A percentile compares a stretch with the other conserved stretches of the same genome.
Evolutionary conservation across 2,888 invertebrate genomes (phyloP).

Genomic region (Orthonevra nobilis): DNA sequence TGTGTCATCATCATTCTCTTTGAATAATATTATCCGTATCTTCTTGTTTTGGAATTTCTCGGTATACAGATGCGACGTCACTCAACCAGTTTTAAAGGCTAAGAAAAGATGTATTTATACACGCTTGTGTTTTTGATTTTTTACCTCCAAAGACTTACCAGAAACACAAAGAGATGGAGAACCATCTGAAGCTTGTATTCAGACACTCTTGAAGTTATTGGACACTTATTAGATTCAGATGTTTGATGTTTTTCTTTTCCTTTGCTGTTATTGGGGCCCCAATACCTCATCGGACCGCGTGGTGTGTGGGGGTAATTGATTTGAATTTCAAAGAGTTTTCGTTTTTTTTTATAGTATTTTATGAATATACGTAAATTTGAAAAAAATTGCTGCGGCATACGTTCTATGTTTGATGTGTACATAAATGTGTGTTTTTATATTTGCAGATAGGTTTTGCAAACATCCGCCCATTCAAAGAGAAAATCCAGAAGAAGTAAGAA

Average conservation of each 20-base stretch:
- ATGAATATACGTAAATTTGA: constrained; percentile 1
- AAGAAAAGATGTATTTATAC: constrained; percentile 29
- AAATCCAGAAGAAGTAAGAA: constrained; percentile 21
- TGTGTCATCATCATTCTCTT: constrained; percentile 48
- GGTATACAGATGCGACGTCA: constrained; percentile 57
- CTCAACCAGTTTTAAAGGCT: constrained; percentile 48
- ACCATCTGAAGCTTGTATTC: constrained; percentile 12
- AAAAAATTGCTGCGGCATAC: constrained; percentile 34
- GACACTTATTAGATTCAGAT: constrained; percentile 48
- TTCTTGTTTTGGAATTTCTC: constrained; percentile 41
- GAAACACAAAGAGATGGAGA: constrained; percentile 41
- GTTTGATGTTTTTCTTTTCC: too few relatives aligned
- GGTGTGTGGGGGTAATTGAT: constrained; percentile 22
- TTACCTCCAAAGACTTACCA: constrained; percentile 35
- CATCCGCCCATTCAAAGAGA: constrained; percentile 28
- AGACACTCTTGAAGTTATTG: constrained; percentile 36
- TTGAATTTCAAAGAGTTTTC: constrained; percentile 22
- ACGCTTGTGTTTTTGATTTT: neutral
- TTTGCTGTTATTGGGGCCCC: neutral
- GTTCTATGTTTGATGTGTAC: neutral
- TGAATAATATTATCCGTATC: constrained; percentile 61
- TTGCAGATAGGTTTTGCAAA: constrained; percentile 60
- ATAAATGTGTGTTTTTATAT: constrained; percentile 7
- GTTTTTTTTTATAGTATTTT: neutral
- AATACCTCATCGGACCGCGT: neutral